Percentiles rank a stretch among this genome's conserved stretches.
phyloP scores from a whole-genome alignment of 2,113 vertebrate genomes.

The Ameiurus melas region DNA sequence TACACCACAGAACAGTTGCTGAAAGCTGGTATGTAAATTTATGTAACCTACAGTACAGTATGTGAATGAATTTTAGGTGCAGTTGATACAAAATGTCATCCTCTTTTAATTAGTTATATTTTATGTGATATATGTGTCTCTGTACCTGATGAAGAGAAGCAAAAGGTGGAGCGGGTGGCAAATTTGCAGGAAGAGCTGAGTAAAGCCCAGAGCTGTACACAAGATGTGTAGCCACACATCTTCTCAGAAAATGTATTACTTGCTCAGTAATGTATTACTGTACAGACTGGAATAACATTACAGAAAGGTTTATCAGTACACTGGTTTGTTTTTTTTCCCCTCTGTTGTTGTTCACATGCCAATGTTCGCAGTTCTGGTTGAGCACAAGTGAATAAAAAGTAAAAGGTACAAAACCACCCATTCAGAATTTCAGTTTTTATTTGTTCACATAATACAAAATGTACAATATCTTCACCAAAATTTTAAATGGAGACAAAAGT shows the following conservation, averaged over 20 bases:
- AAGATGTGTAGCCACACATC: background rate
- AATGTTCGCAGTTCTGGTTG: background rate
- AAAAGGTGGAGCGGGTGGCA: slow-evolving; percentile 62
- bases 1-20: slow-evolving; percentile 62
- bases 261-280: background rate
- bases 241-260: background rate
- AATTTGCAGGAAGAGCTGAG: slow-evolving; percentile 56
- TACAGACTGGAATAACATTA: background rate
- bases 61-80: background rate
- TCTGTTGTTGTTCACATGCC: background rate
- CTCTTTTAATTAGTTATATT: background rate
- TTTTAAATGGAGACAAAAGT: slow-evolving; percentile 27
- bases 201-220: background rate
- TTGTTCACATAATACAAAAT: slow-evolving; percentile 48
- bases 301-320: background rate
- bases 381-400: background rate
- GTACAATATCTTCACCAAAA: slow-evolving; percentile 35
- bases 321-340: background rate
- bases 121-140: slow-evolving; percentile 19
- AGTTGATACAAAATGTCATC: background rate
- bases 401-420: slow-evolving; percentile 12
- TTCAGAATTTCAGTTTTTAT: slow-evolving; percentile 42
- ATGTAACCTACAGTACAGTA: background rate
- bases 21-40: slow-evolving; percentile 59
- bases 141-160: slow-evolving; percentile 59